Evolutionary conservation across 1,140 invertebrate species (phyloP).

Genomic region (Drosophila sp.): DNA sequence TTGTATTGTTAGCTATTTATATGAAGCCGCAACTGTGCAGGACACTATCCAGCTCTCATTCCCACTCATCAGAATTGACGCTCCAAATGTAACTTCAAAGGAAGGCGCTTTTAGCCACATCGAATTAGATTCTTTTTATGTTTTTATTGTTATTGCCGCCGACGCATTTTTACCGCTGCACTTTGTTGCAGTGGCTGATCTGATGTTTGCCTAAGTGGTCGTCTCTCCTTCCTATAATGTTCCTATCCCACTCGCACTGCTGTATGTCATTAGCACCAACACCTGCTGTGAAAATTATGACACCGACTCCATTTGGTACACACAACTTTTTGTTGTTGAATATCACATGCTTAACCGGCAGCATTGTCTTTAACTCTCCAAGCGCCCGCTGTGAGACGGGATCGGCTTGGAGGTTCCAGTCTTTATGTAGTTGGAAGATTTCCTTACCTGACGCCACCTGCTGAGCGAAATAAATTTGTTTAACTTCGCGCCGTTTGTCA

Average conservation of each 20-base stretch:
- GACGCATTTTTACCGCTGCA: not conserved
- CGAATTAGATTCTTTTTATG: slow-evolving; percentile 67
- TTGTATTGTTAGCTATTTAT: slow-evolving; percentile 32
- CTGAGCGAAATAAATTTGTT: not conserved
- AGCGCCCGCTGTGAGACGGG: slow-evolving; percentile 64
- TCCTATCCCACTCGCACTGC: slow-evolving; percentile 3
- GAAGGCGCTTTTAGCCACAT: slow-evolving; percentile 49
- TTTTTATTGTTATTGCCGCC: slow-evolving; percentile 69
- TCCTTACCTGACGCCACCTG: not conserved
- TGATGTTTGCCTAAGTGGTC: slow-evolving; percentile 17
- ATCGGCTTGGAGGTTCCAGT: not conserved
- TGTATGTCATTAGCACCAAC: slow-evolving; percentile 81
- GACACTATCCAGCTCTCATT: too few species aligned
- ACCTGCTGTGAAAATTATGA: slow-evolving; percentile 85
- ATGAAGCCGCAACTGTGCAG: not conserved
- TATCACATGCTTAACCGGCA: slow-evolving; percentile 73
- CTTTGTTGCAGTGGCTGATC: too few species aligned
- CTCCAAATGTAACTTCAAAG: slow-evolving; percentile 35
- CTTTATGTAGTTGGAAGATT: not conserved
- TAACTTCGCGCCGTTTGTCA: not conserved
- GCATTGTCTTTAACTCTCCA: slow-evolving; percentile 69
- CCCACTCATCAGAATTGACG: too few species aligned
- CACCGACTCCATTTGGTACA: slow-evolving; percentile 81
- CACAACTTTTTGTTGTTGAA: slow-evolving; percentile 66
- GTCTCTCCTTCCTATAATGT: slow-evolving; percentile 8